Base-by-base conservation (phyloP, 2,797 vertebrate genomes). In the Galagoides demidoff region DNA sequence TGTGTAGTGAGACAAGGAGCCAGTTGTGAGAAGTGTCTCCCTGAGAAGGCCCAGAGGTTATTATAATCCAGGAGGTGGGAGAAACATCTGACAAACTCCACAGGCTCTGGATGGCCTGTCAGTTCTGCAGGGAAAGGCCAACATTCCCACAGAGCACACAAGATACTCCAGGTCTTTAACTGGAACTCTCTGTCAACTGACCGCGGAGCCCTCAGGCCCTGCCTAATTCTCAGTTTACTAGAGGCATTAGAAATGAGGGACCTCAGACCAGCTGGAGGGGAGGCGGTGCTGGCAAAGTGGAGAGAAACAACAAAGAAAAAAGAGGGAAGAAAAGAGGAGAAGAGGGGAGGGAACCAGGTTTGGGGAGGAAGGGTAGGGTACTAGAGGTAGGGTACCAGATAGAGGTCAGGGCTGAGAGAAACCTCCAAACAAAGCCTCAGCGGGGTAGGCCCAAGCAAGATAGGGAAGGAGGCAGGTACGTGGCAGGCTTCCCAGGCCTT, bases 101-200 rank as follows among this genome's bases (percentile, higher is more conserved):
- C 31, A 29, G 81, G 37, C 78, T 61, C 70, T 43, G 23, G 70
- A 66, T 34, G 9, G 20, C 88, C 79, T 70, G 59, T 81, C 49
- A 71, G 84, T 49, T 84, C 73, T 91, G 66, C 68, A 64, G 61
- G 91, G 79, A 86, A 96, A 93, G 29, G 37, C 43, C 71, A 87
- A 8, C 61, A 61, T 91, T 68, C 57, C 55, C 77, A 23, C 27
- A 61, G 64, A 45, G 37, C 37, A 68, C 23, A 71, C 23, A 79
- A 9, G 70, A 31, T 31, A 90, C n/a, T 23, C 20, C 2, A 16
- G 70, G 45, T 82, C 84, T 63, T 93, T 52, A 89, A 55, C 7
- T 55, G 79, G 20, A 86, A 93, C 39, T 66, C 39, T 66, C 55
- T 63, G 34, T 83, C 29, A 7, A 52, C 13, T 11, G 66, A 92